phyloP scores from a whole-genome alignment of 2,797 vertebrate species.

The Sebastes melanostomus region DNA sequence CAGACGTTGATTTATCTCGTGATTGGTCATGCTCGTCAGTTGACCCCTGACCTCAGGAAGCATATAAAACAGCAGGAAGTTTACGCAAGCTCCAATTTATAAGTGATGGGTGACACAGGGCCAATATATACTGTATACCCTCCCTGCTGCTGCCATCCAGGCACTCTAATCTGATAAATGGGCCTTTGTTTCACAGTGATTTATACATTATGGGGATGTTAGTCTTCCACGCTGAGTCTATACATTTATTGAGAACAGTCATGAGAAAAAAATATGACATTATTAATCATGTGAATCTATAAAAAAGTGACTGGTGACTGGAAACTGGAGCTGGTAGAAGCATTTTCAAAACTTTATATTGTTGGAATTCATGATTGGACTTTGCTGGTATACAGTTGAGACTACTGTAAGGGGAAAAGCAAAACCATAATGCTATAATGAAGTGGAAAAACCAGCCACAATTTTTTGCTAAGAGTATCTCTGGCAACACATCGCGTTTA shows the following conservation, averaged over 20 bases:
- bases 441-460: conserved; percentile 27
- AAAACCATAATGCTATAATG: conserved; percentile 12
- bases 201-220: conserved; percentile 19
- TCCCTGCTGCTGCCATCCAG: conserved; percentile 13
- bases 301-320: conserved; percentile 1
- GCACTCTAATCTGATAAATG: conserved; percentile 67
- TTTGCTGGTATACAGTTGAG: conserved; percentile 5
- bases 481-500: conserved; percentile 6
- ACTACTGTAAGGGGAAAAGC: conserved; percentile 25
- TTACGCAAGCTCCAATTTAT: conserved; percentile 70
- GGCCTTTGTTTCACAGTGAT: conserved; percentile 46
- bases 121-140: conserved; percentile 9
- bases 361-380: not conserved
- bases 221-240: not conserved
- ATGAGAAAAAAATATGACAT: not conserved
- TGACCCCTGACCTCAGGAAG: conserved; percentile 75
- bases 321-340: not conserved
- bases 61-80: conserved; percentile 81
- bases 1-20: conserved; percentile 71
- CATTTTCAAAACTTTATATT: not conserved
- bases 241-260: not conserved
- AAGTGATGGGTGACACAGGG: conserved; percentile 51
- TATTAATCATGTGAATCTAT: conserved; percentile 30
- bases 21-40: conserved; percentile 67
- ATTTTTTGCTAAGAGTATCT: conserved; percentile 27